Evolutionary conservation across 2,888 invertebrate species (phyloP).

Genomic region (Cataglyphis altisquamis): DNA sequence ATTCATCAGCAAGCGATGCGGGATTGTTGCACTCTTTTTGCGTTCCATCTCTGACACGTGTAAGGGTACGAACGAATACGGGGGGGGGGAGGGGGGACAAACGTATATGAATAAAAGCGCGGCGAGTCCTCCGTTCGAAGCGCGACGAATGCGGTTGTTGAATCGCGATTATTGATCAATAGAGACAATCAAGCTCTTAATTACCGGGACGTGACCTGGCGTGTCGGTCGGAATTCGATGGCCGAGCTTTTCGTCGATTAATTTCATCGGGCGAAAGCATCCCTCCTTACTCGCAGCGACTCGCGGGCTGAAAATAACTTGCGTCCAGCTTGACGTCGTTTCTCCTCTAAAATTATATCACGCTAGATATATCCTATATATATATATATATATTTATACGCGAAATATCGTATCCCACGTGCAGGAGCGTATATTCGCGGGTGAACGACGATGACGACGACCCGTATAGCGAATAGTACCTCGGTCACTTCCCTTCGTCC

Average conservation of each 20-base stretch:
- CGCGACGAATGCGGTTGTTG: conserved; percentile 62
- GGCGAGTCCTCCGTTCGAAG: conserved; percentile 4
- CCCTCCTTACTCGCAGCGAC: not conserved
- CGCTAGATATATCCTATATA: conserved; percentile 6
- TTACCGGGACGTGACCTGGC: conserved; percentile 61
- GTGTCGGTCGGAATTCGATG: conserved; percentile 1
- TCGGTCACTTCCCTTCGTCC: not conserved
- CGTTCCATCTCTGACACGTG: not conserved
- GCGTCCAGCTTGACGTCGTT: conserved; percentile 21
- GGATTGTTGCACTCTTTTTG: conserved; percentile 16
- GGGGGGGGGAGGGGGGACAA: no score
- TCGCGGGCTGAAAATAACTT: conserved; percentile 30
- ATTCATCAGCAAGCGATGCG: conserved; percentile 30
- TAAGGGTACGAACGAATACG: not conserved
- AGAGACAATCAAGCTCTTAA: conserved; percentile 65
- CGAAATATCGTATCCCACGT: conserved; percentile 14
- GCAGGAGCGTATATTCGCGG: conserved; percentile 2
- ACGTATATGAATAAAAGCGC: conserved; percentile 25
- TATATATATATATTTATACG: conserved; percentile 6
- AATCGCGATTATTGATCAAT: conserved; percentile 70
- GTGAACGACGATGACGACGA: not conserved
- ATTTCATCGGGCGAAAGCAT: conserved; percentile 4
- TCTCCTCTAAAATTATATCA: conserved; percentile 9
- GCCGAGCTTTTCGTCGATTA: conserved; percentile 45
- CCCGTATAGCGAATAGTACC: not conserved